Conservation (phyloP, 2,888 invertebrate species). For the Nebria brevicollis region DNA sequence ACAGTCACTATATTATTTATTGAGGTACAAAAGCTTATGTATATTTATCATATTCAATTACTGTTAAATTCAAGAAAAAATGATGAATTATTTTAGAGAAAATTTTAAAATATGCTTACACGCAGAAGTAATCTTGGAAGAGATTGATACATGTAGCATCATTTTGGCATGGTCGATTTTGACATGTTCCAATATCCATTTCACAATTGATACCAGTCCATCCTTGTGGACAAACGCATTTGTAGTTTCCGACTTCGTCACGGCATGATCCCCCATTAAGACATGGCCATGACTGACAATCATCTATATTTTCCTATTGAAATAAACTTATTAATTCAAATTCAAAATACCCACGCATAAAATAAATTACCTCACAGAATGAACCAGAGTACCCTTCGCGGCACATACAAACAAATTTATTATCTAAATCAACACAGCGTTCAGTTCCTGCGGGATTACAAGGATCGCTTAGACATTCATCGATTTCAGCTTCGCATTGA, state of each 20-base stretch:
- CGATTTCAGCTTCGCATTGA: constrained; percentile 93
- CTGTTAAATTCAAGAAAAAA: too few relatives aligned
- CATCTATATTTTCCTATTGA: constrained; percentile 77
- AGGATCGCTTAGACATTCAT: constrained; percentile 91
- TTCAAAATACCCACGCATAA: not conserved
- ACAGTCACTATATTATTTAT: too few relatives aligned
- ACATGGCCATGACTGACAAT: constrained; percentile 87
- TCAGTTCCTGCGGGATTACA: constrained; percentile 92
- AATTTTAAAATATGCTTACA: constrained; percentile 69
- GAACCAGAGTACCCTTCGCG: constrained; percentile 87
- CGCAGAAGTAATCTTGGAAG: constrained; percentile 91
- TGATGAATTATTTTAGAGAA: too few relatives aligned
- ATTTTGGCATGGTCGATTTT: constrained; percentile 89
- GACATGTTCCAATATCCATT: constrained; percentile 87
- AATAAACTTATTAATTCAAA: not conserved
- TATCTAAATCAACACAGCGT: constrained; percentile 87
- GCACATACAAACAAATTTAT: constrained; percentile 88
- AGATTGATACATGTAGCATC: constrained; percentile 91
- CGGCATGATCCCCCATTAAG: constrained; percentile 89
- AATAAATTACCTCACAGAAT: constrained; percentile 73
- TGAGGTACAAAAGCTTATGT: too few relatives aligned
- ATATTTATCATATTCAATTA: too few relatives aligned
- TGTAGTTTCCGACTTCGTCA: constrained; percentile 85
- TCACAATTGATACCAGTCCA: constrained; percentile 91
- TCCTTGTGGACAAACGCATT: constrained; percentile 83